Conservation (phyloP, 2,113 vertebrate genomes). For the Excalfactoria chinensis region DNA sequence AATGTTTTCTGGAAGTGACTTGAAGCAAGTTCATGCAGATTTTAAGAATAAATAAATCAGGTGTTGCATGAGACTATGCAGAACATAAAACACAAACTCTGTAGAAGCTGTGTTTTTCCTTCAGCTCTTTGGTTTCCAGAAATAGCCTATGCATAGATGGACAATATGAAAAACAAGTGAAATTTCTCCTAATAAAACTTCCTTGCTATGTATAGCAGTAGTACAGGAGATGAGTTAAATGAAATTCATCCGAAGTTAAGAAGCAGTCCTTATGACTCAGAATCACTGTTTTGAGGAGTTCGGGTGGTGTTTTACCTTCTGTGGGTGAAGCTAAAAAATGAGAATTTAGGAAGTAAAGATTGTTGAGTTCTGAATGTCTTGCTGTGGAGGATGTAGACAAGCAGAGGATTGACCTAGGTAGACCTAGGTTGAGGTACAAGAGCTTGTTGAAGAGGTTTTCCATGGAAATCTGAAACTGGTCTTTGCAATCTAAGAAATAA, state of each 20-base stretch:
- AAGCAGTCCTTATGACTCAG: background rate
- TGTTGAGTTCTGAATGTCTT: background rate
- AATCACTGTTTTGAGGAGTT: background rate
- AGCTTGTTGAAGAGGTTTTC: background rate
- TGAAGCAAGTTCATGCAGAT: background rate
- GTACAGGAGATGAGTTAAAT: background rate
- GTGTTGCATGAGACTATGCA: background rate
- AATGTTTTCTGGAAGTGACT: background rate
- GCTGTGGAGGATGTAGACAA: background rate
- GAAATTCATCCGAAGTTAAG: background rate
- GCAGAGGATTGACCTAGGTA: too few species aligned
- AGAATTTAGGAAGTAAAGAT: background rate
- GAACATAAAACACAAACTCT: background rate
- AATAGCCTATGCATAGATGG: background rate
- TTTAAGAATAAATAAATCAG: background rate
- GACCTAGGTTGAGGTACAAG: background rate
- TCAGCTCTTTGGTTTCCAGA: background rate
- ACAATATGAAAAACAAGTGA: accelerated
- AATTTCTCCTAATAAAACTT: background rate
- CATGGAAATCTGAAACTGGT: background rate
- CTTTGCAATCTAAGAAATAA: background rate
- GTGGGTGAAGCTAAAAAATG: background rate
- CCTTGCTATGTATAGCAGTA: background rate
- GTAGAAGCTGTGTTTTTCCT: background rate
- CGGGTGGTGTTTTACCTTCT: background rate